Evolutionary conservation across 2,888 invertebrate species (phyloP), one percentile per base, ranked within the genome.

Genomic region (Alloscopus bannaensis): DNA sequence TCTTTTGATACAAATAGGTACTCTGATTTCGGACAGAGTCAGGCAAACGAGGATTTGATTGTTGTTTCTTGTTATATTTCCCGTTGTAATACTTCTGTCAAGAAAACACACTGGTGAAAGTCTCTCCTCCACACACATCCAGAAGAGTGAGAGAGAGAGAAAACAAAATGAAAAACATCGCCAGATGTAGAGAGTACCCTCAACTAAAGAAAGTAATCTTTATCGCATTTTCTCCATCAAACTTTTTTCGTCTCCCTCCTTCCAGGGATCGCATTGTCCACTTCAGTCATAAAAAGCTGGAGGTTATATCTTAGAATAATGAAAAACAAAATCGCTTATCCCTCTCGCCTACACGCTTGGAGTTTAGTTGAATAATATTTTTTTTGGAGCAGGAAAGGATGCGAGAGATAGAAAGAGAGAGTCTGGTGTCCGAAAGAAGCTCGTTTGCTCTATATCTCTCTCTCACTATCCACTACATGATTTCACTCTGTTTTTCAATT

Each of bases 31-130:
- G 47, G 57, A 57, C 20, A 28, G 28, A 28, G 70, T 59, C 60
- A 36, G 57, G 78, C n/a, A 78, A 78, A 78, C 50, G 78, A 78
- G 78, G 18, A 52, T 78, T 78, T 78, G 78, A 78, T 78, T 70
- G 65, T 64, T 70, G 71, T 70, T 78, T 64, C 40, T 50, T 55
- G 40, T 65, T 65, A 57, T 55, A 64, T 64, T 64, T 72, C 13
- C 72, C 59, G 50, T 45, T 13, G 47, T 45, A 73, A 73, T 73
- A 29, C 65, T 55, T 52, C 31, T 64, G 73, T 57, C 55, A 52
- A 57, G 50, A 72, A 60, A n/a, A n/a, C n/a, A n/a, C n/a, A n/a
- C 50, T 45, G 20, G 40, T 26, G 2, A 24, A 20, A 50, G 22
- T 42, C 28, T 40, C 42, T 16, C 6, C 20, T n/a, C 47, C 18